These are phyloP conservation scores for Aphodius sticticus DNA, from an alignment of 2,888 invertebrate genomes.

Conservation along the genomic window DNA sequence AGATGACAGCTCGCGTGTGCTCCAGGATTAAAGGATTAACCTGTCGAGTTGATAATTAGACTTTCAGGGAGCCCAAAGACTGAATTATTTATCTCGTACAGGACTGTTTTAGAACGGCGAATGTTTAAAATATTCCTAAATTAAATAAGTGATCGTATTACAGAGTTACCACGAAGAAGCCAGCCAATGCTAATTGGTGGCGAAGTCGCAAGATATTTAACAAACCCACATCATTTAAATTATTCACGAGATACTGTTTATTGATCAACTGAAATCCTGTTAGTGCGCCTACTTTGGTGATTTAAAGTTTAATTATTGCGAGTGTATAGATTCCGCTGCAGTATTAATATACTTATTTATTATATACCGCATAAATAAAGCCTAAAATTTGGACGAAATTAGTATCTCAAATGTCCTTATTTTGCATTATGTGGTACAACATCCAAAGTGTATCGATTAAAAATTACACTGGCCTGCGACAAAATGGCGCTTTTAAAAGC, in stretches of 20 bases:
- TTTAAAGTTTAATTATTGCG: not conserved
- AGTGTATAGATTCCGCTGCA: not conserved
- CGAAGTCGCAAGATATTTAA: not conserved
- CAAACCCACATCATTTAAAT: not conserved
- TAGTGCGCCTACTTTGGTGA: not conserved
- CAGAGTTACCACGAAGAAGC: not conserved
- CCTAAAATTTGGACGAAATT: no score
- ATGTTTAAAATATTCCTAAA: not conserved
- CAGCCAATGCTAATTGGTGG: not conserved
- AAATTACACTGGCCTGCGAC: no score
- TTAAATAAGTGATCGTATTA: not conserved
- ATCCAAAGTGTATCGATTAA: no score
- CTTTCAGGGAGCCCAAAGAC: not conserved
- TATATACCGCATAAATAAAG: no score
- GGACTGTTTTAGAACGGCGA: not conserved
- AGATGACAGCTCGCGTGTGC: not conserved
- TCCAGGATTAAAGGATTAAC: constrained; percentile 4
- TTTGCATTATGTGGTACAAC: no score
- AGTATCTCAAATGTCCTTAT: no score
- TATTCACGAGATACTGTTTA: not conserved
- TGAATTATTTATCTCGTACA: not conserved
- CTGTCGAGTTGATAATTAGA: constrained; percentile 4
- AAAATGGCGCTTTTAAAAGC: no score
- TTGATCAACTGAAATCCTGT: not conserved
- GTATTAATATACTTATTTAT: not conserved